Base-by-base conservation (phyloP, 2,113 vertebrate species). In the Sebastes schlegelii region DNA sequence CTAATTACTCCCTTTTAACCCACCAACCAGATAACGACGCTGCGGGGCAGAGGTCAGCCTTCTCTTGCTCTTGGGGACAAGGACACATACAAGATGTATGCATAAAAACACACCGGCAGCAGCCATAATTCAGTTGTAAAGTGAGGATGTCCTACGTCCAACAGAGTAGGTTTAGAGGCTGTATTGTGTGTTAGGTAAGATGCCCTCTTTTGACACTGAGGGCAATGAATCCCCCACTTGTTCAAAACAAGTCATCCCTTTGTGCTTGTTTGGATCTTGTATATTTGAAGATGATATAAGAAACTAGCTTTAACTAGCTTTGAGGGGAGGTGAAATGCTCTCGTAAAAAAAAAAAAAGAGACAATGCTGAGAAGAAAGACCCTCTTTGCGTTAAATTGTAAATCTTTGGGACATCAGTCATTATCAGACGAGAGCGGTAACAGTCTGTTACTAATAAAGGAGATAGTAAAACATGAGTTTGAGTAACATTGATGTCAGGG, bases 221-320 rank as follows among this genome's bases (percentile, higher is more conserved):
- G 72, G 11, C 12, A 10, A 83, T 91, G 67, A 91, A 87, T 81
- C 82, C 51, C 34, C 19, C 2, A 4, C 65, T 86, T 87, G 82
- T 88, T 87, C 52, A 72, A 54, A 61, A 92, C 91, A 91, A 87
- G 58, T 74, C 19, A 0, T 1, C 4, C 2, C 87, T 89, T 92
- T 90, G 89, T 90, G 48, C 67, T 64, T 4, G 6, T 10, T 34
- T 23, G 1, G 54, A 73, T 57, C 6, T 11, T 9, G 4, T 46
- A n/a, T 19, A 74, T 75, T n/a, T 52, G 77, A 74, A 54, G 67
- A 83, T 0, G 12, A 84, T 74, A 82, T 83, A 82, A 45, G 65
- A 61, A 52, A 57, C 16, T 6, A 26, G 17, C 68, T 68, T 23
- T 60, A 8, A 4, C 65, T 14, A 62, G 10, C 17, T 13, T 0